Base-by-base conservation (phyloP, 2,888 invertebrate genomes). In the Tenthredo scrophulariae region DNA sequence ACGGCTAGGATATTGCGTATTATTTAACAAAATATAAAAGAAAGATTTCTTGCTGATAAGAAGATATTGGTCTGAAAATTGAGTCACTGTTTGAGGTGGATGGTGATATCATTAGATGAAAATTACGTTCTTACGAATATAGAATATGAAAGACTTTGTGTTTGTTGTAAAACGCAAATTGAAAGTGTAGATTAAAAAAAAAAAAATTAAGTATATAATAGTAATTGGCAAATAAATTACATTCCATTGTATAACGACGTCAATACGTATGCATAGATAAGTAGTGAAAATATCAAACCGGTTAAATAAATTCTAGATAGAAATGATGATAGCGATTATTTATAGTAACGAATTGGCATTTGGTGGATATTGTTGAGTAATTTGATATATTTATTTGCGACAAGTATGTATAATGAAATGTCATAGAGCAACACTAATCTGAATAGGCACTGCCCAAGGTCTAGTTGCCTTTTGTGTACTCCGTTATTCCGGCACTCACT, bases 401-500 rank as follows among this genome's bases (percentile, higher is more conserved):
- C 75, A 62, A 58, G 70, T 43, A 74, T 54, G 50, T 84, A 87
- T 88, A 85, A 84, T 82, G 86, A 89, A 90, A 88, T 87, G 89
- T 89, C 89, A 89, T 86, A 89, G 89, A 86, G 85, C 37, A 37
- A 54, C n/a, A 37, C 67, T 58, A 67, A 62, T 70, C 67, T 84
- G n/a, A 46, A 50, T 84, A 72, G 84, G 84, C 85, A 75, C 84
- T 85, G 65, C 74, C 85, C 85, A 85, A 85, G 85, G 84, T 62
- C 79, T 43, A 74, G 50, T 40, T 84, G 75, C 50, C 37, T 72
- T 80, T 82, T 85, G 75, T 84, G 65, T 84, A 84, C 77, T 79
- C 62, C 84, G 67, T 74, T 85, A 83, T 83, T 86, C 43, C 85
- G 37, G 33, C 86, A 94, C 96, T 95, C 94, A 97, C 98, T 97